These are phyloP conservation scores for Pristionchus entomophagus DNA, from an alignment of 2,888 invertebrate genomes.

Conservation along the genomic window DNA sequence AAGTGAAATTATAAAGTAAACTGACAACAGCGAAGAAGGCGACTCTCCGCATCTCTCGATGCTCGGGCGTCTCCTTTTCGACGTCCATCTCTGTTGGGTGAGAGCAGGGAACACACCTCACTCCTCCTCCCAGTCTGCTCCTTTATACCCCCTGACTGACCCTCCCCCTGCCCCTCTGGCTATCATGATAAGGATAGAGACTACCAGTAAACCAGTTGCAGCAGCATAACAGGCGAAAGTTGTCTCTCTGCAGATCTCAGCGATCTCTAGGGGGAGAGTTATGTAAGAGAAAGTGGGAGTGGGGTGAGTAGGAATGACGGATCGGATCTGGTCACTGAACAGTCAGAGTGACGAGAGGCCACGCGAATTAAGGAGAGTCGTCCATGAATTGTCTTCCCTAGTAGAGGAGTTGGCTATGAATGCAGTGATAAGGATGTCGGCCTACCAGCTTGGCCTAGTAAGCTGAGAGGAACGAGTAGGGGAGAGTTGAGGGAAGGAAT, in stretches of 20 bases:
- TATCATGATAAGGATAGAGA: neutral
- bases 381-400: no score
- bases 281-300: neutral
- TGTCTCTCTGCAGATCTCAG: neutral
- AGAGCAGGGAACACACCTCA: neutral
- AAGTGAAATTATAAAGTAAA: no score
- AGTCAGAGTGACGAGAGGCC: no score
- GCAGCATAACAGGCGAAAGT: neutral
- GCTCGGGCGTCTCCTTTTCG: conserved; percentile 62
- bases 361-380: no score
- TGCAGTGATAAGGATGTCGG: neutral
- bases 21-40: conserved; percentile 74
- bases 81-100: conserved; percentile 20
- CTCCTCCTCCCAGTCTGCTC: neutral
- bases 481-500: neutral
- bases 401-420: neutral
- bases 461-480: conserved; percentile 14
- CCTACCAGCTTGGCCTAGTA: conserved; percentile 36
- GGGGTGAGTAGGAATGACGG: no score
- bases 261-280: neutral
- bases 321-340: no score
- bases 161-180: neutral
- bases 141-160: neutral
- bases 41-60: conserved; percentile 73
- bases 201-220: neutral